Evolutionary conservation across 2,113 vertebrate species (phyloP), one percentile per base, ranked within the genome.

Genomic region (Mionectes macconnelli): DNA sequence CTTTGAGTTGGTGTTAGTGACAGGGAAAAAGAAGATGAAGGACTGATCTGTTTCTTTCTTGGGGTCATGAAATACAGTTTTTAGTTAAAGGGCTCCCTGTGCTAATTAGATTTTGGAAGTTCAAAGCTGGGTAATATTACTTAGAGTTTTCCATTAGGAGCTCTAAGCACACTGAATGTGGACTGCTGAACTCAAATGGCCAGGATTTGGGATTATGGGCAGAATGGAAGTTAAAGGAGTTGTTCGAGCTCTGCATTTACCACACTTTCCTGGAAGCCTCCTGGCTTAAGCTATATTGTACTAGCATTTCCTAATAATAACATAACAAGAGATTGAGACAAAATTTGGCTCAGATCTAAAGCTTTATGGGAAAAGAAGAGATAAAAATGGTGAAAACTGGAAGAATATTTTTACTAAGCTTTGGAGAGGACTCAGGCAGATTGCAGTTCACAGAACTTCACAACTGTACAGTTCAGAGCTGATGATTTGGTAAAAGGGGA

Each of bases 291-390:
- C 20, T 78, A 42, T 60, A 53, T 67, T 45, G 0, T 91, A 31
- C 50, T 33, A 88, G 17, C 62, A 40, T 90, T 93, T 96, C 73
- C 62, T 79, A 74, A 56, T 88, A 77, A 86, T 86, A 86, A 88
- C 82, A 88, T 56, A 52, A 70, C 37, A 75, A 64, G 27, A 31
- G 52, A 72, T 59, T 30, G 63, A 64, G n/a, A 56, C 49, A 39
- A 64, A 84, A n/a, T 84, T 60, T 94, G 90, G 76, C 53, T 80
- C 31, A 35, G n/a, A 49, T 69, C 45, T 87, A 57, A 94, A 79
- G 35, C 44, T 62, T 70, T 45, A 45, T 78, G 45, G 49, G 80
- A 81, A 92, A 94, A 89, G 15, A 59, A 20, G 42, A 72, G 30
- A 64, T 25, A 37, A 33, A 67, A 75, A 50, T 35, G 27, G 18